Base-by-base conservation (phyloP, 1,140 invertebrate species). In the Drosophila equinoxialis region DNA sequence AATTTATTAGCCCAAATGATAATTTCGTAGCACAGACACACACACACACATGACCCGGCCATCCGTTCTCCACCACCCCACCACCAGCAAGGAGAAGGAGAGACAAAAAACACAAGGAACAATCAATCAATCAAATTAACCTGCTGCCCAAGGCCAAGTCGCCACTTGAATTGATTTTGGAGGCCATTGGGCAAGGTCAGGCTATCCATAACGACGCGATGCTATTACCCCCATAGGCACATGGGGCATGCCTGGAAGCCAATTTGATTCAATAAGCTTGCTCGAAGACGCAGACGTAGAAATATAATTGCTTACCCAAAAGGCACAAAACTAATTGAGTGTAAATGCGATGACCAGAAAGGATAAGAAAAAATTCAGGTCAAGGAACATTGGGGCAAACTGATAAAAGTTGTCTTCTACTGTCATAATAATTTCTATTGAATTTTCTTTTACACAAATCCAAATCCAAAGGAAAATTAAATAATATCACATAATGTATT, bases 111-210 rank as follows among this genome's bases (percentile, higher is more conserved):
- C 6, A 62, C 13, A 51, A 51, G 20, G 20, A 23, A 51, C 17
- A 51, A 51, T 23, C 78, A 55, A 76, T 80, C 78, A 71, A 81
- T 81, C 70, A 81, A 78, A 77, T 77, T 81, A 77, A 51, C 42
- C 33, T n/a, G 58, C 7, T 13, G 37, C 70, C 77, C 42, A 59
- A 60, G 72, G 73, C 54, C 65, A 69, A 77, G 33, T 39, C 33
- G 26, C 59, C 48, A 62, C 26, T 48, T 48, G 68, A 80, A 67
- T 68, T 64, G 66, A 79, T 74, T 30, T 62, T 74, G 41, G 41
- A 59, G 60, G 74, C 65, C 55, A 23, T 61, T 35, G 33, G 66
- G 26, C 74, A 65, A 77, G 74, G 74, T 70, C 73, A 55, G 20
- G 23, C 13, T 59, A 54, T 48, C 45, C 45, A 51, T 51, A 51